Percentiles rank a stretch among this genome's conserved stretches.
phyloP scores from a whole-genome alignment of 2,797 vertebrate species.

The Phataginus tetradactyla region DNA sequence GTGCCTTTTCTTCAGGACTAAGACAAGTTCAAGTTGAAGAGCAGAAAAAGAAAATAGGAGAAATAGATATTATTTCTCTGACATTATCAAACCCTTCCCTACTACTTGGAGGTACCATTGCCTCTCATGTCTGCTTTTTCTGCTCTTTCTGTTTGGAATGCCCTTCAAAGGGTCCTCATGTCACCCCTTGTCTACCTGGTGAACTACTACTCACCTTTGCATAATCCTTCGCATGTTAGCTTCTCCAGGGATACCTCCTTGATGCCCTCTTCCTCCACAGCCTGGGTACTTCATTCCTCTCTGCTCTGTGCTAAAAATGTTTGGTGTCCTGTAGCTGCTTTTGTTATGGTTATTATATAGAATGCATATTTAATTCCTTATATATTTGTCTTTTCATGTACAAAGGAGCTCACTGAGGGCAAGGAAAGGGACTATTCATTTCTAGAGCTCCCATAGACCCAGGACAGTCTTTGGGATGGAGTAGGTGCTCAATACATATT shows the following conservation, averaged over 20 bases:
- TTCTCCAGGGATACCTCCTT: not conserved
- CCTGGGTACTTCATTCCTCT: not conserved
- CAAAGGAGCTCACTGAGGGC: not conserved
- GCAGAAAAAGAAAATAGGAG: not conserved
- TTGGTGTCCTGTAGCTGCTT: not conserved
- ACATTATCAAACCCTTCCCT: not conserved
- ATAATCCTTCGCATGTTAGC: not conserved
- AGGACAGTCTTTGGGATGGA: not conserved
- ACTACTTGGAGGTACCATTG: not conserved
- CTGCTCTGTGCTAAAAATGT: not conserved
- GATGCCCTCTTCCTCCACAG: not conserved
- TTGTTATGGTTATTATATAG: not conserved
- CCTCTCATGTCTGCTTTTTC: not conserved
- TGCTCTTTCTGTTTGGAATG: not conserved
- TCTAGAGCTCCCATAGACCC: not conserved
- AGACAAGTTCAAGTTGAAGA: constrained; percentile 22
- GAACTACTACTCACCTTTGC: not conserved
- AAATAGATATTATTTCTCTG: not conserved
- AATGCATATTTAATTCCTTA: not conserved
- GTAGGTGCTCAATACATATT: not conserved
- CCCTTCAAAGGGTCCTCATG: not conserved
- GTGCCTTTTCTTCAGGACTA: not conserved
- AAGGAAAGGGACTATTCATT: not conserved
- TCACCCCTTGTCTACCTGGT: not conserved
- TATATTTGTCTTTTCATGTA: not conserved